Evolutionary conservation across 1,140 invertebrate genomes (phyloP).

Genomic region (Oncopodura yosiiana): DNA sequence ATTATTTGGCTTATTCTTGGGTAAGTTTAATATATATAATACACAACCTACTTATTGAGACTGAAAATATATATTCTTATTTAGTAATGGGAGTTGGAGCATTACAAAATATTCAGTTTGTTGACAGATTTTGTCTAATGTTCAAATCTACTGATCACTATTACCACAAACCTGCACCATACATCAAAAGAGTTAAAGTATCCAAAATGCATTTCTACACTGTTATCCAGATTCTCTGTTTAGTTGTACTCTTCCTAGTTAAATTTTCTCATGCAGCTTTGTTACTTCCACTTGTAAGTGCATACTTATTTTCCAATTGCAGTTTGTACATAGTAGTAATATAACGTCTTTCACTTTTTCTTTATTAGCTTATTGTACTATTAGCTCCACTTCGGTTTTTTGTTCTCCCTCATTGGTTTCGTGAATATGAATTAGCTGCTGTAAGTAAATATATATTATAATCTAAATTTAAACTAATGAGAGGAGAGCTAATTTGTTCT

Average conservation of each 20-base stretch:
- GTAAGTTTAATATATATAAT: too few species aligned
- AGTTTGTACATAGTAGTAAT: too few species aligned
- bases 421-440: conserved; percentile 64
- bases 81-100: conserved; percentile 92
- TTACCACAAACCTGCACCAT: conserved; percentile 57
- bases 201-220: conserved; percentile 91
- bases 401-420: conserved; percentile 59
- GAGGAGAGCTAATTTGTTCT: too few species aligned
- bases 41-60: too few species aligned
- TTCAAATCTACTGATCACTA: conserved; percentile 92
- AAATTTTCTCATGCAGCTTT: conserved; percentile 82
- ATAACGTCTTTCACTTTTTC: too few species aligned
- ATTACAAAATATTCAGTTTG: conserved; percentile 82
- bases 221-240: conserved; percentile 64
- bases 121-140: conserved; percentile 71
- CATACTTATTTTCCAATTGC: too few species aligned
- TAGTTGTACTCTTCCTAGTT: conserved; percentile 69
- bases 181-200: conserved; percentile 42
- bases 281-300: conserved; percentile 84
- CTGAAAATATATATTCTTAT: too few species aligned
- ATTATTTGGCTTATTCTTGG: conserved; percentile 90
- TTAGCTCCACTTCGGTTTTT: conserved; percentile 76
- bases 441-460: too few species aligned
- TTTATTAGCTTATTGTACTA: conserved; percentile 75
- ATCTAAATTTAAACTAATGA: too few species aligned